Conservation (phyloP, 1,140 invertebrate species). For the Caenorhabditis tropicalis region DNA sequence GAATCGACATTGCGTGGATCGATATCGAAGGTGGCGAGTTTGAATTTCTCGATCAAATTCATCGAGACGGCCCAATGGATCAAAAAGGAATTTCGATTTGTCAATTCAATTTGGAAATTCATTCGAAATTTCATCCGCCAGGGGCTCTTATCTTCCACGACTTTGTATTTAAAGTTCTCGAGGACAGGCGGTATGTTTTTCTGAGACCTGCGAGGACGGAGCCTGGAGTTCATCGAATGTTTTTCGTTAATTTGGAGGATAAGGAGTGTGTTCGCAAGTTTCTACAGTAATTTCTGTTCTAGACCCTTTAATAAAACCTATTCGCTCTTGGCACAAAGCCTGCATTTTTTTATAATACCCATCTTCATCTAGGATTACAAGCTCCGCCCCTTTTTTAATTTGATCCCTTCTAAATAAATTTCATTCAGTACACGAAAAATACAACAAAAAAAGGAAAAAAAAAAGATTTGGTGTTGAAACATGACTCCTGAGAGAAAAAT, state of each 20-base stretch:
- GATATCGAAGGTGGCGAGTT: constrained; percentile 16
- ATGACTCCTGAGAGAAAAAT: too few species aligned
- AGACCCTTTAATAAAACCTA: too few species aligned
- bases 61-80: background rate
- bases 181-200: constrained; percentile 20
- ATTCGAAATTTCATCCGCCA: constrained; percentile 8
- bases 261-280: background rate
- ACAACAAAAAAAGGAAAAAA: too few species aligned
- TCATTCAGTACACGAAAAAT: too few species aligned
- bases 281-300: constrained; percentile 33
- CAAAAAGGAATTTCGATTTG: constrained; percentile 20
- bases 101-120: constrained; percentile 20
- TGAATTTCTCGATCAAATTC: background rate
- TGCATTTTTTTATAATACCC: too few species aligned
- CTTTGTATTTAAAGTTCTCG: background rate
- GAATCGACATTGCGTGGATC: constrained; percentile 2
- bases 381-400: too few species aligned
- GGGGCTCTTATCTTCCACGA: background rate
- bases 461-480: too few species aligned
- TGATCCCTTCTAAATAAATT: too few species aligned
- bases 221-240: background rate
- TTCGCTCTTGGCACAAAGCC: too few species aligned
- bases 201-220: background rate
- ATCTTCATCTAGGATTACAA: too few species aligned
- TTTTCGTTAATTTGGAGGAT: background rate